Evolutionary conservation across 2,113 vertebrate genomes (phyloP).

Genomic region (Antechinus flavipes): DNA sequence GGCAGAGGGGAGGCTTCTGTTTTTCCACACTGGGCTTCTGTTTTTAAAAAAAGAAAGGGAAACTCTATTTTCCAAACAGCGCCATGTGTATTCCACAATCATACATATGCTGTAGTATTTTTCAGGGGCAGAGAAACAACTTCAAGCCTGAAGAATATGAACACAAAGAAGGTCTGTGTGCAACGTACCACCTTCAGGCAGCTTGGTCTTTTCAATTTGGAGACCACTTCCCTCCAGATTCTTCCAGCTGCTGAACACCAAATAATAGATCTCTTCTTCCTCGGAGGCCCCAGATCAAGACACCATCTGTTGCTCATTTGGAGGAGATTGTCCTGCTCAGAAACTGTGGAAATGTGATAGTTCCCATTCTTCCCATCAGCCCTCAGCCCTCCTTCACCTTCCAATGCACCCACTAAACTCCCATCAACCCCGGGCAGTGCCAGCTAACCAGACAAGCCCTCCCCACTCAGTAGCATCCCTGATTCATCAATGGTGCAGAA

Average conservation of each 20-base stretch:
- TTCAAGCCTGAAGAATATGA: slow-evolving; percentile 7
- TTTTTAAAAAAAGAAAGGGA: slow-evolving; percentile 36
- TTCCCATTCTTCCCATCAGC: background rate
- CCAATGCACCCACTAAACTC: background rate
- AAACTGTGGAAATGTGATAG: background rate
- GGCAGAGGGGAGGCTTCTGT: background rate
- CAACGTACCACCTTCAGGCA: background rate
- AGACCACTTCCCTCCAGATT: slow-evolving; percentile 3
- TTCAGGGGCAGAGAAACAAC: slow-evolving; percentile 2
- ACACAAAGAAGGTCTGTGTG: background rate
- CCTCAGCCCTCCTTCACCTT: background rate
- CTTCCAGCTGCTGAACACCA: slow-evolving; percentile 27
- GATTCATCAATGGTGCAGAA: background rate
- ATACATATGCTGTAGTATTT: background rate
- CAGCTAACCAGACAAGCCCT: background rate
- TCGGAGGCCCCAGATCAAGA: background rate
- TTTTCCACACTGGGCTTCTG: slow-evolving; percentile 58
- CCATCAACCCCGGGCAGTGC: background rate
- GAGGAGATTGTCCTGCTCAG: background rate
- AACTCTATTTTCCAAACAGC: slow-evolving; percentile 19
- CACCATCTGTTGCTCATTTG: slow-evolving; percentile 7
- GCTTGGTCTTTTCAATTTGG: background rate
- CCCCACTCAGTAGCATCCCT: background rate
- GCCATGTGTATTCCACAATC: background rate
- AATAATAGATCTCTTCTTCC: slow-evolving; percentile 19